Conservation (phyloP, 2,888 invertebrate species). For the Syrista parreyssii region DNA sequence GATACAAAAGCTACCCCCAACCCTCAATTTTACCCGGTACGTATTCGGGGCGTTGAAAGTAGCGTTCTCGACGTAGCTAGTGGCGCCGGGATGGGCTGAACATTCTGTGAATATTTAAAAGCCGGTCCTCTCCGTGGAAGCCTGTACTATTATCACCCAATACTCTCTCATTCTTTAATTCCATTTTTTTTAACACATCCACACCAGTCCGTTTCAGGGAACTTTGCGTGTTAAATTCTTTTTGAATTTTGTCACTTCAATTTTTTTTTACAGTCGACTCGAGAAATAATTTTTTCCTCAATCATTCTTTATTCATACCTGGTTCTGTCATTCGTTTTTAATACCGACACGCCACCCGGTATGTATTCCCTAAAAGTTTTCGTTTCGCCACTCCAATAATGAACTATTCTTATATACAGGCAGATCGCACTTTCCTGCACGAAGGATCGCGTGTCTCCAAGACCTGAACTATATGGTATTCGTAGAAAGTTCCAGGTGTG, state of each 20-base stretch:
- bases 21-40: neutral
- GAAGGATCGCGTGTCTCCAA: neutral
- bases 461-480: neutral
- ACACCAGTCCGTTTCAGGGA: neutral
- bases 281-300: too few species aligned
- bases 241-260: neutral
- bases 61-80: neutral
- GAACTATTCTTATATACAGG: neutral
- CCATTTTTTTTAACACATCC: neutral
- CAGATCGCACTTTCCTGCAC: neutral
- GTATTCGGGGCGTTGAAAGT: neutral
- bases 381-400: neutral
- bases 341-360: neutral
- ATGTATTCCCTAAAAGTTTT: neutral
- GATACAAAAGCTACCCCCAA: conserved; percentile 18
- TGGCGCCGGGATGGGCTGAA: conserved; percentile 4
- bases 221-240: neutral
- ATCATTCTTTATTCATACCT: neutral
- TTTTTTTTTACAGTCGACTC: neutral
- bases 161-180: neutral
- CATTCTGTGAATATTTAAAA: conserved; percentile 10
- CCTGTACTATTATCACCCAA: neutral
- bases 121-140: neutral
- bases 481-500: neutral
- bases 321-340: too few species aligned